phyloP scores from a whole-genome alignment of 35 echinoderm and acorn worm genomes.

The Anneissia japonica region DNA sequence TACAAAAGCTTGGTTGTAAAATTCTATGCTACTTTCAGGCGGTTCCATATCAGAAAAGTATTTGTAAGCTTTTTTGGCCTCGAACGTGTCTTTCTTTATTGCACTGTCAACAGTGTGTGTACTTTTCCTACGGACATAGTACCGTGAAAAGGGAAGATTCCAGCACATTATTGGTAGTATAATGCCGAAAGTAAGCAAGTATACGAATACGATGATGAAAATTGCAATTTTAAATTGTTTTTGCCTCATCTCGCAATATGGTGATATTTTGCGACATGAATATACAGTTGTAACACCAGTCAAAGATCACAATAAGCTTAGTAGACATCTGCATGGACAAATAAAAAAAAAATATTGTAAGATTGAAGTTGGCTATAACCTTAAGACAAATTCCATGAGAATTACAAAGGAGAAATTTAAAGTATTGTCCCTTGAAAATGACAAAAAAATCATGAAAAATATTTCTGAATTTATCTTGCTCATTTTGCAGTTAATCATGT shows the following conservation, averaged over 20 bases:
- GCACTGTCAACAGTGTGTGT: constrained; percentile 3
- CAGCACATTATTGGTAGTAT: constrained; percentile 16
- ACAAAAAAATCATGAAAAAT: too few relatives aligned
- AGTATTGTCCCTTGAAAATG: too few relatives aligned
- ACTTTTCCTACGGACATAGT: not conserved
- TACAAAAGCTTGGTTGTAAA: not conserved
- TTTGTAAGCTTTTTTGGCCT: constrained; percentile 6
- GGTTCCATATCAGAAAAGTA: not conserved
- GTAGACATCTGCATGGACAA: too few relatives aligned
- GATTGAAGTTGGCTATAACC: too few relatives aligned
- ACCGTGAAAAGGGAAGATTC: constrained; percentile 25
- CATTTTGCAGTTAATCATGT: too few relatives aligned
- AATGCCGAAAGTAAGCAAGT: constrained; percentile 3
- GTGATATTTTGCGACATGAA: too few relatives aligned
- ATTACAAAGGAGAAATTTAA: too few relatives aligned
- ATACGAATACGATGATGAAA: not conserved
- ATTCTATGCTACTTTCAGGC: not conserved
- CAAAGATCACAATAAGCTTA: too few relatives aligned
- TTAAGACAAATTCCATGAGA: too few relatives aligned
- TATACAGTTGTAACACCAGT: too few relatives aligned
- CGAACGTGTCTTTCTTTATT: not conserved
- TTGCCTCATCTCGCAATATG: constrained; percentile 1
- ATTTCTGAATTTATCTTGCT: too few relatives aligned
- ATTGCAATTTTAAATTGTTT: not conserved
- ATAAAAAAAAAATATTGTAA: too few relatives aligned